Base-by-base conservation (phyloP, 2,797 vertebrate species). In the Pteronotus mesoamericanus region DNA sequence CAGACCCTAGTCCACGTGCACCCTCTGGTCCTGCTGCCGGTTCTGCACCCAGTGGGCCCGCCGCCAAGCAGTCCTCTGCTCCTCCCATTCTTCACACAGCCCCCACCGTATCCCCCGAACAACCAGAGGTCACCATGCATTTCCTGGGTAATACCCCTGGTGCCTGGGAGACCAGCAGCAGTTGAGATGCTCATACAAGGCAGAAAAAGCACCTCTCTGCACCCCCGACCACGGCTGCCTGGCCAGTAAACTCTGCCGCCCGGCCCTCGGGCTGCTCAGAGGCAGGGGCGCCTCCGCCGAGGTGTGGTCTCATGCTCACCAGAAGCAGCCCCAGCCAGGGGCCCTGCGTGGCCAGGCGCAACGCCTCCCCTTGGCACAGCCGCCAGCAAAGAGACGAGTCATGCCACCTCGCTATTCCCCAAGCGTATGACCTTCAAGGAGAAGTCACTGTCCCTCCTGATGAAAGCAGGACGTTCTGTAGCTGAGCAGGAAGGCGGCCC, bases 201-300 rank as follows among this genome's bases (percentile, higher is more conserved):
- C 2, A 10, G 79, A 24, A 44, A 80, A 68, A 64, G 29, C 1
- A 0, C 57, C 34, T 59, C 61, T 64, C 32, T 3, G 6, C 3
- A 34, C 5, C 29, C 10, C 51, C 2, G 9, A 9, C 11, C 10
- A 1, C 16, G 4, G 39, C n/a, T 5, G 32, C 22, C 1, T 0
- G 8, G 42, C 26, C 37, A 24, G 21, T 18, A 4, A 18, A 14
- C 46, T 48, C 34, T 44, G 69, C 46, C 19, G 24, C 19, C 18
- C 0, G 3, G 22, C 37, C 37, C 8, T 34, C 1, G 12, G 39
- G 42, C 32, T 19, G 39, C 82, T 84, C 19, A 2, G 5, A 9
- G 42, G 26, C 5, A 51, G 42, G 2, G 6, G 39, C 11, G 39
- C 44, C 21, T 5, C 5, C 0, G 53, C 2, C 22, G 79, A 44